Evolutionary conservation across 2,888 invertebrate genomes (phyloP).

Genomic region (Cryptus viduatorius): DNA sequence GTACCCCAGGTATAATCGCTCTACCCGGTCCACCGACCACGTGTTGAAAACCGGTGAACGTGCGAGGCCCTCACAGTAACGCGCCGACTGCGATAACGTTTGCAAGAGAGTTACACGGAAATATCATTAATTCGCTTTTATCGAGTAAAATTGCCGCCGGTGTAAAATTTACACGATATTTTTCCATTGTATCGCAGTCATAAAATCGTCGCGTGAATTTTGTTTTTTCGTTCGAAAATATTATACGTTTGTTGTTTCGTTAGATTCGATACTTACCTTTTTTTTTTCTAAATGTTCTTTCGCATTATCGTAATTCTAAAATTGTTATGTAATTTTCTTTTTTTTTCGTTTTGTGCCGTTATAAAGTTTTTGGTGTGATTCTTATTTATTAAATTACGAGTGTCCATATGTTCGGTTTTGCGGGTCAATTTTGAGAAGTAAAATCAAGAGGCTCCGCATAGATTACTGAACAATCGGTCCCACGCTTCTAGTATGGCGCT

Average conservation of each 20-base stretch:
- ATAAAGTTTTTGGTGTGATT: background rate
- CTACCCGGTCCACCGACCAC: slow-evolving; percentile 65
- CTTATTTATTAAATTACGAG: background rate
- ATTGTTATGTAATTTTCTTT: background rate
- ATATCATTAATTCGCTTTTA: slow-evolving; percentile 20
- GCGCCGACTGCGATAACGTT: slow-evolving; percentile 61
- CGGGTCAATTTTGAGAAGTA: background rate
- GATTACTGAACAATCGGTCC: background rate
- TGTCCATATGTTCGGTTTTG: slow-evolving; percentile 55
- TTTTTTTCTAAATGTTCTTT: slow-evolving; percentile 5
- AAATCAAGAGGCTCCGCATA: background rate
- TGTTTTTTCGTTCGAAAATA: too few relatives aligned
- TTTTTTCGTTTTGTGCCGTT: background rate
- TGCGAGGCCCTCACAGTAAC: slow-evolving; percentile 67
- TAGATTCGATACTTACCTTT: background rate
- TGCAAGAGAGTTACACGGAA: slow-evolving; percentile 9
- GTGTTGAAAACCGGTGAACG: slow-evolving; percentile 72
- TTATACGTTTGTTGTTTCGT: too few relatives aligned
- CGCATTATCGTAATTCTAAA: background rate
- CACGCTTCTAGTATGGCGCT: slow-evolving; percentile 50
- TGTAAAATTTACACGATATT: too few relatives aligned
- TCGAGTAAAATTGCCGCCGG: slow-evolving; percentile 4
- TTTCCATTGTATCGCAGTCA: too few relatives aligned
- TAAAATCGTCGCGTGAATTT: too few relatives aligned
- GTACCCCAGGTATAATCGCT: slow-evolving; percentile 34